Conservation (phyloP, 2,888 invertebrate genomes). For the Platynereis dumerilii region DNA sequence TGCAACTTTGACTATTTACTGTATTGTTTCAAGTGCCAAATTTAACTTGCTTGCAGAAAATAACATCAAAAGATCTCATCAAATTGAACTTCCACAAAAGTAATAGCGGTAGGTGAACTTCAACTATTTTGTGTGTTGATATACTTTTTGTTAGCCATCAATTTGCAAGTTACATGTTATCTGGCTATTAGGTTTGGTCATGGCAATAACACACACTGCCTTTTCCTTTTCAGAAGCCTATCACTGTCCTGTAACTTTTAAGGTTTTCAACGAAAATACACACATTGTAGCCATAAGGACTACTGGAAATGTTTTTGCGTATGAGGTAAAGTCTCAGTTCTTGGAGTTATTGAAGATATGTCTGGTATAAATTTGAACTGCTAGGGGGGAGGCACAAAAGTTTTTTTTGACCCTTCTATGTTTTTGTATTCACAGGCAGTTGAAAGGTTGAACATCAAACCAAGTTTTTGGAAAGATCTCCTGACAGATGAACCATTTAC, state of each 20-base stretch:
- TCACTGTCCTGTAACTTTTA: slow-evolving; percentile 94
- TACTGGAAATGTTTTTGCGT: slow-evolving; percentile 94
- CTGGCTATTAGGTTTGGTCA: no score
- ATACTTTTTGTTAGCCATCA: no score
- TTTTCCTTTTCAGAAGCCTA: slow-evolving; percentile 75
- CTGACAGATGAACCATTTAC: slow-evolving; percentile 87
- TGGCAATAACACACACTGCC: no score
- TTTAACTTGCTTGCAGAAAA: slow-evolving; percentile 69
- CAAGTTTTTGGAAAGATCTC: slow-evolving; percentile 90
- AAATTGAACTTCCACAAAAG: slow-evolving; percentile 90
- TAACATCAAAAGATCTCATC: slow-evolving; percentile 81
- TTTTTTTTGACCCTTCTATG: no score
- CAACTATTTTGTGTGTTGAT: no score
- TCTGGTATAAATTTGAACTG: no score
- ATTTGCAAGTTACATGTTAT: no score
- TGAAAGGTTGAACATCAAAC: slow-evolving; percentile 93
- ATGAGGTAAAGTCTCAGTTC: slow-evolving; percentile 70
- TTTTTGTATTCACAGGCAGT: slow-evolving; percentile 73
- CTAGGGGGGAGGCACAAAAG: no score
- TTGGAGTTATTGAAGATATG: not conserved
- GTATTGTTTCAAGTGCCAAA: no score
- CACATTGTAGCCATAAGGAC: slow-evolving; percentile 88
- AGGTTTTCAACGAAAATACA: slow-evolving; percentile 89
- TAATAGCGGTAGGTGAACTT: slow-evolving; percentile 67
- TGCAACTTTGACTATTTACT: no score